Conservation (phyloP, 2,888 invertebrate genomes). For the Drosophila setosimentum region DNA sequence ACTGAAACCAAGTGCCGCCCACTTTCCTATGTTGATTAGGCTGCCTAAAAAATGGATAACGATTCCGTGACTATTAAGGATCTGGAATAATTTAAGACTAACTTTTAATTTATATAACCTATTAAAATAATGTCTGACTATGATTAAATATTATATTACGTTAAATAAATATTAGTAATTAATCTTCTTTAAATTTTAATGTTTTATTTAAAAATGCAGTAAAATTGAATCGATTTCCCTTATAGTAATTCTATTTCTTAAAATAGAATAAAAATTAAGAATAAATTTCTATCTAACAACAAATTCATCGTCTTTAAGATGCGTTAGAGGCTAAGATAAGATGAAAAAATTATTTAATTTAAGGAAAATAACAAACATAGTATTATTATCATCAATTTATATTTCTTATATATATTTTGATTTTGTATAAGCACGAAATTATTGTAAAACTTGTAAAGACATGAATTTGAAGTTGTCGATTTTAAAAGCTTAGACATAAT, state of each 20-base stretch:
- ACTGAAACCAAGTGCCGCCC: conserved; percentile 2
- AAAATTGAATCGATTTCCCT: neutral
- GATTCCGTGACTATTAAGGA: neutral
- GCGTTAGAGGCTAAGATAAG: too few relatives aligned
- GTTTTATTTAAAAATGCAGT: neutral
- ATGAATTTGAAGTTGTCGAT: neutral
- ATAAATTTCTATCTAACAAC: too few relatives aligned
- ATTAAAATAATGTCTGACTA: too few relatives aligned
- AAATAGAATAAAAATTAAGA: neutral
- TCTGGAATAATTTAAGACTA: neutral
- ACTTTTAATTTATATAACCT: neutral
- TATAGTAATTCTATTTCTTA: neutral
- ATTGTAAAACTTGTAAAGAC: neutral
- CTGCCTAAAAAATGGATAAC: neutral
- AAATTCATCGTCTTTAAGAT: too few relatives aligned
- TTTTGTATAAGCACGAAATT: neutral
- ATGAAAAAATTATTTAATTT: too few relatives aligned
- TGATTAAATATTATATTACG: too few relatives aligned
- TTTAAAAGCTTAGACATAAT: neutral
- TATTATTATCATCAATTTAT: neutral
- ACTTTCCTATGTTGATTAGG: neutral
- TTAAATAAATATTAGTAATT: neutral
- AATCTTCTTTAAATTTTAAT: neutral
- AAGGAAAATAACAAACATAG: neutral
- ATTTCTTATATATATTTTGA: too few relatives aligned